A percentile compares a stretch with the other conserved stretches of the same genome.
phyloP scores from a whole-genome alignment of 35 echinoderm and acorn worm genomes.

The Apostichopus japonicus region DNA sequence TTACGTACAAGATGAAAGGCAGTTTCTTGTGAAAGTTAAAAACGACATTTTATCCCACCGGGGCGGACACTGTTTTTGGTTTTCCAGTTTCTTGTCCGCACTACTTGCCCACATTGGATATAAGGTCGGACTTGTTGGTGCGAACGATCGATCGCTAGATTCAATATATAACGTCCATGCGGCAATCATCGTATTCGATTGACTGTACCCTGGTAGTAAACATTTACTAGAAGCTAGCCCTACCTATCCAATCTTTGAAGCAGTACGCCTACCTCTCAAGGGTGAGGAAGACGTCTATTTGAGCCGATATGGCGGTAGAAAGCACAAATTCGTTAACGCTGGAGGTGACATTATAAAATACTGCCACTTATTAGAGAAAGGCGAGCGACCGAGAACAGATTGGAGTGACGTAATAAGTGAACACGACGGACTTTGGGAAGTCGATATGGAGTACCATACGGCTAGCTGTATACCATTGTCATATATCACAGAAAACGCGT shows the following conservation, averaged over 20 bases:
- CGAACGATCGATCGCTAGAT: background rate
- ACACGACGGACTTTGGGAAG: background rate
- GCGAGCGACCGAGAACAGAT: background rate
- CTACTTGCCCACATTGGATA: background rate
- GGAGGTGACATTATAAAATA: background rate
- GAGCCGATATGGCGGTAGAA: background rate
- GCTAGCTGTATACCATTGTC: background rate
- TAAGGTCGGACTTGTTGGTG: background rate
- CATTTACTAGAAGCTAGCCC: constrained; percentile 11
- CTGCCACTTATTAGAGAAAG: background rate
- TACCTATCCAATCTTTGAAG: background rate
- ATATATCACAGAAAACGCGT: background rate
- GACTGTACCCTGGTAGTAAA: background rate
- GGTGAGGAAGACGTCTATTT: background rate
- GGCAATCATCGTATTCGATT: background rate
- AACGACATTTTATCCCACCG: background rate
- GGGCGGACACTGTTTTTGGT: constrained; percentile 14
- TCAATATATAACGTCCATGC: background rate
- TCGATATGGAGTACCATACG: background rate
- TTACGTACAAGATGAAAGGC: no score
- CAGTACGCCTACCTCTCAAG: background rate
- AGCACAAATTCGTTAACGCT: background rate
- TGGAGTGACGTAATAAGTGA: background rate
- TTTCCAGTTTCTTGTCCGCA: background rate
- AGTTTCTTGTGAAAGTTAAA: background rate